Evolutionary conservation across 1,140 invertebrate species (phyloP), one percentile per base, ranked within the genome.

Genomic region (Maniola jurtina): DNA sequence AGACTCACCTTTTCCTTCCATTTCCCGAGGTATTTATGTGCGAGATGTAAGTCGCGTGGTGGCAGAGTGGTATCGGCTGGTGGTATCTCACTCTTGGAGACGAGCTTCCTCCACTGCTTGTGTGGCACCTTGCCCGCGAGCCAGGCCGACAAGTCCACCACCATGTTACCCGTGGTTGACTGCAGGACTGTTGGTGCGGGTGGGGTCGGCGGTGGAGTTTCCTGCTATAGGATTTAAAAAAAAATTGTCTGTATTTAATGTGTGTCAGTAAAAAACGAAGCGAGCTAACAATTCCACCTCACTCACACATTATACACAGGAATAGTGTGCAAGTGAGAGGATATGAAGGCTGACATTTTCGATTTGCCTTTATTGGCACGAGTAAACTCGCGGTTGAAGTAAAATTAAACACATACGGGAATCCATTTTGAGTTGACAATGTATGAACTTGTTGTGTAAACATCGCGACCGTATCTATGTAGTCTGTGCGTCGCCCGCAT

Each of bases 121-220:
- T 82, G 87, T 16, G 87, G 79, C 61, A 91, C 86, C 34, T 71
- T 61, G 1, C 90, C 86, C 7, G 85, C 84, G 65, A 91, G 77
- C 90, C 89, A 91, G 34, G 85, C 87, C 7, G 84, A 84, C 56
- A 91, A 71, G 64, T 91, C 90, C 47, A 91, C 84, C 25, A 86
- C 82, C 66, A 88, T 73, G 66, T 71, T 76, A 61, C 81, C 80
- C 6, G 75, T 69, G 1, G 77, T 65, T 0, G 76, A 66, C 6
- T 73, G 72, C 48, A 50, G 79, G 45, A n/a, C 62, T 40, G 15
- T 36, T n/a, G 55, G 48, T 34, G 6, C 68, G 40, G 16, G 58
- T 35, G 34, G 48, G 10, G 63, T 15, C 33, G 47, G 56, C 38
- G 56, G 61, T 9, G 40, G 50, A 25, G 33, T 54, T 42, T 69